Base-by-base conservation (phyloP, 2,797 vertebrate genomes). In the Fistularia tabacaria region DNA sequence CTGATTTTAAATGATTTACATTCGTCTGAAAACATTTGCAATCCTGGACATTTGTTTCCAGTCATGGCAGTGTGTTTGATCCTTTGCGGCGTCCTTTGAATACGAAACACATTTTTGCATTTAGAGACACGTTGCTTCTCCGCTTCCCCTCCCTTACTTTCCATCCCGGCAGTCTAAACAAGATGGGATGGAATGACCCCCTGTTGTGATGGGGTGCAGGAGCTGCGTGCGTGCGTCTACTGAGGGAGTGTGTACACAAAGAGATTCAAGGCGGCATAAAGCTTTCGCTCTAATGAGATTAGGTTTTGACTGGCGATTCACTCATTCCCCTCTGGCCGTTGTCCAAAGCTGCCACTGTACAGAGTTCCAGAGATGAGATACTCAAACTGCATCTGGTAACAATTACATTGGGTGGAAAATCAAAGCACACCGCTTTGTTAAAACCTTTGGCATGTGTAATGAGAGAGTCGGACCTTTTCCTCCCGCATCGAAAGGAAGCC, bases 351-450 rank as follows among this genome's bases (percentile, higher is more conserved):
- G 76, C 83, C 80, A 74, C 83, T 76, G 83, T 77, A 79, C 79
- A 81, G 77, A 66, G 76, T 67, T 62, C 63, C 63, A 71, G 74
- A 72, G 77, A 83, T 69, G 70, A 87, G 87, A 90, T 87, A 73
- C 87, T 91, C 85, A 66, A 87, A 84, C 85, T 81, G 77, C 91
- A 92, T 91, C 90, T 92, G 91, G 77, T 84, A 85, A 91, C 88
- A 92, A 91, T 91, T 91, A 90, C 79, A 76, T 77, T 51, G 75
- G 83, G 70, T 64, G 74, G 78, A 82, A 25, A 89, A 91, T 91
- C 89, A 91, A 92, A 91, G 89, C 79, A 36, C 49, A 48, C 79
- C 67, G 85, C 90, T 91, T 90, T 91, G 88, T 91, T 88, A 85
- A 91, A 88, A 83, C 82, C 87, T 85, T 90, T 73, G 76, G 83